Conservation (phyloP, 2,113 vertebrate genomes). For the Symphodus melops region DNA sequence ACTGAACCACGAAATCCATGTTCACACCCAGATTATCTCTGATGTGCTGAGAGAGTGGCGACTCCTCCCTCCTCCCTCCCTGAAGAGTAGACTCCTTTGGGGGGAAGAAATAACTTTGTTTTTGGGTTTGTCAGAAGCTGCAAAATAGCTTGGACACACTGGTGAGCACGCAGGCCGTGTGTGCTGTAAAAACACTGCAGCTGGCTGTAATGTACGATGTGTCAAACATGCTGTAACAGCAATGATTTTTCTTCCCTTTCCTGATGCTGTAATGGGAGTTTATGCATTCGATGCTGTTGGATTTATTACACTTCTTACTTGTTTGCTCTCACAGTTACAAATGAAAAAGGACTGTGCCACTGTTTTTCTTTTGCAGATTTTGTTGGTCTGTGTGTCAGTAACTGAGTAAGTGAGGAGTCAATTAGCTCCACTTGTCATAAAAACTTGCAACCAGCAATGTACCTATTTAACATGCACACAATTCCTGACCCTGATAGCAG, state of each 20-base stretch:
- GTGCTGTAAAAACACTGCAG: conserved; percentile 61
- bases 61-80: background rate
- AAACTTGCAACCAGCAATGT: background rate
- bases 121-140: conserved; percentile 66
- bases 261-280: conserved; percentile 35
- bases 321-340: conserved; percentile 8
- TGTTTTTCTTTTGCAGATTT: background rate
- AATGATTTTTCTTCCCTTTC: conserved; percentile 29
- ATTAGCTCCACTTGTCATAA: background rate
- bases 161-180: conserved; percentile 44
- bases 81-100: conserved; percentile 38
- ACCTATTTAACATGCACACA: no score
- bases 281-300: conserved; percentile 29
- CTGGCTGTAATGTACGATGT: conserved; percentile 23
- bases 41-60: conserved; percentile 12
- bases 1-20: background rate
- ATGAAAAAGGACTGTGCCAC: background rate
- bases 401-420: no score
- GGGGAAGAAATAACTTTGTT: conserved; percentile 69
- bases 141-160: conserved; percentile 60
- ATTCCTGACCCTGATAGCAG: no score
- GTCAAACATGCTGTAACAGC: conserved; percentile 47
- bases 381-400: no score
- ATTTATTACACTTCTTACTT: conserved; percentile 25
- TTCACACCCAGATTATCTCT: conserved; percentile 34